A percentile compares a stretch with the other conserved stretches of the same genome.
These are phyloP conservation scores for Shargacucullia verbasci DNA, from an alignment of 2,888 invertebrate genomes.

Conservation along the genomic window DNA sequence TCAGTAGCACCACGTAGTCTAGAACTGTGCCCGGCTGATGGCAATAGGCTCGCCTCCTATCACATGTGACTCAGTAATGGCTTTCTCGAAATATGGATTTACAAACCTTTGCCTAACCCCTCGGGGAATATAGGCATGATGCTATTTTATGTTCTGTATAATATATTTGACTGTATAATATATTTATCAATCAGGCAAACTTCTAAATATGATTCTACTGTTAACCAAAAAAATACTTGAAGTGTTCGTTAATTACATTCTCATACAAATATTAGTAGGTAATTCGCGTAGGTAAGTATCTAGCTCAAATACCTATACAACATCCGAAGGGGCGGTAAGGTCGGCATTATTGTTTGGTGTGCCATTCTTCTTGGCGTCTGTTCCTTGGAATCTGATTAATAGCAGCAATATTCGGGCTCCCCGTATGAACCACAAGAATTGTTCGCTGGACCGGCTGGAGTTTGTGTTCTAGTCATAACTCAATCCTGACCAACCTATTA, in stretches of 20 bases:
- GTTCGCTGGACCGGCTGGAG: conserved; percentile 61
- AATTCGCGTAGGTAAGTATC: conserved; percentile 10
- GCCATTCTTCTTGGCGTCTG: conserved; percentile 74
- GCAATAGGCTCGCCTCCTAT: too few species aligned
- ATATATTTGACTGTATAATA: too few species aligned
- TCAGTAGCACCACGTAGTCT: too few species aligned
- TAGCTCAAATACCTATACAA: conserved; percentile 51
- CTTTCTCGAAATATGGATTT: too few species aligned
- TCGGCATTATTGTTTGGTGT: conserved; percentile 74
- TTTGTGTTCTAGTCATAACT: conserved; percentile 59
- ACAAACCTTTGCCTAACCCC: too few species aligned
- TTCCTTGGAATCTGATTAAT: conserved; percentile 79
- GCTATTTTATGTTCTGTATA: too few species aligned
- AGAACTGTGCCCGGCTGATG: too few species aligned
- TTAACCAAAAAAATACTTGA: too few species aligned
- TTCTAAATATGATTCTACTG: too few species aligned
- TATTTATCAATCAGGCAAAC: too few species aligned
- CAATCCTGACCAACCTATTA: conserved; percentile 21
- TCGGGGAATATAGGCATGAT: too few species aligned
- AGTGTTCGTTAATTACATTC: background rate
- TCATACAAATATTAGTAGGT: conserved; percentile 4
- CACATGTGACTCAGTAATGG: too few species aligned
- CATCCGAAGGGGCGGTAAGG: conserved; percentile 28
- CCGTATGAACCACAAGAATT: conserved; percentile 74
- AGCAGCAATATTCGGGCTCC: conserved; percentile 79